Evolutionary conservation across 1,140 invertebrate genomes (phyloP).

Genomic region (Bombus huntii): DNA sequence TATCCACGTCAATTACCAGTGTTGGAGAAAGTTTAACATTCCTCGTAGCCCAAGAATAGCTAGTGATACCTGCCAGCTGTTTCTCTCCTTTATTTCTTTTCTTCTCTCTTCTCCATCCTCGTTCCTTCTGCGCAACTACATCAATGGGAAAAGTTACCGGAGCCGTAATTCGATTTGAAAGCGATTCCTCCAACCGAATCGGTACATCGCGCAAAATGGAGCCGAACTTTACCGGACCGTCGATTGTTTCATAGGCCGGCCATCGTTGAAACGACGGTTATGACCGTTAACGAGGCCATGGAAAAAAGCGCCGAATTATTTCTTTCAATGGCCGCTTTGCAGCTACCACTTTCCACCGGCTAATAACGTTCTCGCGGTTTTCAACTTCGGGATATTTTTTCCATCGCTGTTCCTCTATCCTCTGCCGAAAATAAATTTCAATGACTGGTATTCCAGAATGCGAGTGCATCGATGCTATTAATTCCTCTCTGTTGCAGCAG

Average conservation of each 20-base stretch:
- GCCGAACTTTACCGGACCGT: conserved; percentile 6
- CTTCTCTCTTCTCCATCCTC: neutral
- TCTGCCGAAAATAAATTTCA: conserved; percentile 27
- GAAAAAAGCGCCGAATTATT: neutral
- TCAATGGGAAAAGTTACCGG: conserved; percentile 11
- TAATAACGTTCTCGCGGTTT: conserved; percentile 17
- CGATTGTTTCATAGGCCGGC: conserved; percentile 20
- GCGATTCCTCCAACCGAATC: conserved; percentile 16
- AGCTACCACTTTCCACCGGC: conserved; percentile 11
- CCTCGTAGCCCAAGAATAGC: neutral
- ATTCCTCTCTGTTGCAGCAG: neutral
- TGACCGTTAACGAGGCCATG: conserved; percentile 5
- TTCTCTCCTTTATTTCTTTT: conserved; percentile 1
- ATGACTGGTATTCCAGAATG: conserved; percentile 4
- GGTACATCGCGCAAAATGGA: neutral
- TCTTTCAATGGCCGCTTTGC: conserved; percentile 4
- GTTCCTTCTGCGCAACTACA: neutral
- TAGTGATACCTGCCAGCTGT: conserved; percentile 18
- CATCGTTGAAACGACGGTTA: neutral
- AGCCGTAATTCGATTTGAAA: conserved; percentile 43
- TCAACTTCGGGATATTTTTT: neutral
- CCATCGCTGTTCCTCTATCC: neutral
- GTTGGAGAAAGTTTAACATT: conserved; percentile 18
- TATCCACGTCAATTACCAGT: conserved; percentile 37
- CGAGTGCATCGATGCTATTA: conserved; percentile 12